Evolutionary conservation across 2,888 invertebrate species (phyloP).

Genomic region (Pteria penguin): DNA sequence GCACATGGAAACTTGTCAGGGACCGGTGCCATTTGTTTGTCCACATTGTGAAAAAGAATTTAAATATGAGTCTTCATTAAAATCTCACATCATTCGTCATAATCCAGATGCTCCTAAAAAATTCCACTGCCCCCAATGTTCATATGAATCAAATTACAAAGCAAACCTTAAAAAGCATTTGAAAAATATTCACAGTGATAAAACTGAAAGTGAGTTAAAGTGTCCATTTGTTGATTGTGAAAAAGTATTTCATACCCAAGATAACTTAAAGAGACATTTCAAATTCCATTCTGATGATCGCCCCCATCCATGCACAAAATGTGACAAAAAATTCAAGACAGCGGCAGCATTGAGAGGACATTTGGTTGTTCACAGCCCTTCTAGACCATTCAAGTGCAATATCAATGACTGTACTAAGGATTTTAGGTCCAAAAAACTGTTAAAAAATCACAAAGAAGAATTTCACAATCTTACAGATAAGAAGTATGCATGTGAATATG

Average conservation of each 20-base stretch:
- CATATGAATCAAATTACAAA: conserved; percentile 74
- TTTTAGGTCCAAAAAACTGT: conserved; percentile 71
- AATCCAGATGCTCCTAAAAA: conserved; percentile 74
- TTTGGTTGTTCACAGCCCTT: conserved; percentile 68
- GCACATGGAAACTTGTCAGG: conserved; percentile 73
- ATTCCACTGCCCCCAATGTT: conserved; percentile 70
- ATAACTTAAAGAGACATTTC: conserved; percentile 72
- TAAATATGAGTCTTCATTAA: conserved; percentile 75
- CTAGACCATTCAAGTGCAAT: conserved; percentile 70
- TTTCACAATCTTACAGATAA: conserved; percentile 72
- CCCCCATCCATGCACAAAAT: conserved; percentile 70
- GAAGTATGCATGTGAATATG: conserved; percentile 70
- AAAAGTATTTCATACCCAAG: conserved; percentile 73
- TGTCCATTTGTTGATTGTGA: conserved; percentile 66
- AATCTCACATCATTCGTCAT: conserved; percentile 73
- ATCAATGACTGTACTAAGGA: conserved; percentile 72
- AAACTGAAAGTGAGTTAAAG: conserved; percentile 55
- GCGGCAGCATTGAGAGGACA: conserved; percentile 70
- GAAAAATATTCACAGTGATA: conserved; percentile 68
- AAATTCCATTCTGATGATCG: conserved; percentile 70
- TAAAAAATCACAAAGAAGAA: conserved; percentile 73
- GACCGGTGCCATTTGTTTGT: conserved; percentile 74
- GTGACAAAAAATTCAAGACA: conserved; percentile 75
- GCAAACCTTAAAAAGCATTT: conserved; percentile 75
- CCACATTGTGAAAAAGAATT: conserved; percentile 75